Evolutionary conservation across 64 coral and sea anemone species (phyloP).

Genomic region (Trachythela sp.): DNA sequence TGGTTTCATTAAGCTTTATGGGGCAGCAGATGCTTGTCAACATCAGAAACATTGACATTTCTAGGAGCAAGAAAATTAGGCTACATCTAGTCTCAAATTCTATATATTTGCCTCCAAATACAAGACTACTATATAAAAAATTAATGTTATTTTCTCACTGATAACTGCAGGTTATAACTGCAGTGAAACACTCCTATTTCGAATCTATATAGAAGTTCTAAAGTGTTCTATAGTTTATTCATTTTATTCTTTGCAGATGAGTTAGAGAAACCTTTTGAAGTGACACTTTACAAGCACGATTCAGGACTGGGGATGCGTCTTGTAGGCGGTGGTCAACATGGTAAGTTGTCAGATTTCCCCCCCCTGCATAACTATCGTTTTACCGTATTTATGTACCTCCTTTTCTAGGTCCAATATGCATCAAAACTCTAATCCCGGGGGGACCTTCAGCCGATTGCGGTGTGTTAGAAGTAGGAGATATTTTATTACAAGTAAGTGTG

Average conservation of each 20-base stretch:
- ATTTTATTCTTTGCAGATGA: background rate
- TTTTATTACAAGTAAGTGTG: constrained; percentile 55
- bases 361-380: background rate
- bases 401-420: constrained; percentile 76
- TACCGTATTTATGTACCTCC: background rate
- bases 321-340: constrained; percentile 78
- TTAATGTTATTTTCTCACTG: too few relatives aligned
- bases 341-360: constrained; percentile 33
- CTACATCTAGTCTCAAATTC: too few relatives aligned
- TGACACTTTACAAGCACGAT: constrained; percentile 68
- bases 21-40: too few relatives aligned
- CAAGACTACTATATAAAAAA: too few relatives aligned
- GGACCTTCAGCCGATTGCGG: constrained; percentile 77
- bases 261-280: constrained; percentile 62
- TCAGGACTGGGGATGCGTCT: constrained; percentile 94
- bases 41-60: too few relatives aligned
- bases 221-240: background rate
- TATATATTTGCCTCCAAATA: too few relatives aligned
- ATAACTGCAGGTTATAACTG: too few relatives aligned
- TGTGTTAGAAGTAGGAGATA: constrained; percentile 83
- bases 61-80: too few relatives aligned
- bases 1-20: too few relatives aligned
- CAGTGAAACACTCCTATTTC: too few relatives aligned
- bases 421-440: constrained; percentile 83
- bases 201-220: background rate